Conservation (phyloP, 2,888 invertebrate genomes). For the Artemia sp. region DNA sequence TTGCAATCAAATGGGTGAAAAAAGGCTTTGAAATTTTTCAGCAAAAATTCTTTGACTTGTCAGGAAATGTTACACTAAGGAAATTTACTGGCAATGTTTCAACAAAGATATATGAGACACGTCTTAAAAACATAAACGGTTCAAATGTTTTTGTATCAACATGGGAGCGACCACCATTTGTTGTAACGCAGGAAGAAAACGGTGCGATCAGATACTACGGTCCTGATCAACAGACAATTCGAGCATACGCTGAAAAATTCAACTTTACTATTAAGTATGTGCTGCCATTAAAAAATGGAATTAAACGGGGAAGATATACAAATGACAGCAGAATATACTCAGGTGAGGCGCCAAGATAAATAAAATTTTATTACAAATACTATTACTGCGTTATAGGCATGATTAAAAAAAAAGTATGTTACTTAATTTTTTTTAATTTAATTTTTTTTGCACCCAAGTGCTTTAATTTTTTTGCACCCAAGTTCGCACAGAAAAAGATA, state of each 20-base stretch:
- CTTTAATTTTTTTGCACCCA: too few relatives aligned
- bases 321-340: not conserved
- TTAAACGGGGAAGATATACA: not conserved
- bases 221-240: conserved; percentile 1
- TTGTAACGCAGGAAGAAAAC: not conserved
- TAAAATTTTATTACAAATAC: too few relatives aligned
- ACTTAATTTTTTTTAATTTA: too few relatives aligned
- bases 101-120: not conserved
- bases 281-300: not conserved
- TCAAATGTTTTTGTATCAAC: not conserved
- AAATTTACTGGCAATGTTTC: not conserved
- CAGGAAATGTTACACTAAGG: not conserved
- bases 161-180: conserved; percentile 9
- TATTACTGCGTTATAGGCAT: too few relatives aligned
- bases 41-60: not conserved
- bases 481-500: too few relatives aligned
- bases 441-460: too few relatives aligned
- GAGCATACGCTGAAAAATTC: not conserved
- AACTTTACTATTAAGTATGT: not conserved
- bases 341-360: not conserved
- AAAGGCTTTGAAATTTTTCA: not conserved
- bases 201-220: not conserved
- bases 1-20: not conserved
- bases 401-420: too few relatives aligned
- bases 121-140: not conserved